Conservation (phyloP, 30 jellyfish, hydroid and myxozoan genomes). For the Hydractinia echinata region DNA sequence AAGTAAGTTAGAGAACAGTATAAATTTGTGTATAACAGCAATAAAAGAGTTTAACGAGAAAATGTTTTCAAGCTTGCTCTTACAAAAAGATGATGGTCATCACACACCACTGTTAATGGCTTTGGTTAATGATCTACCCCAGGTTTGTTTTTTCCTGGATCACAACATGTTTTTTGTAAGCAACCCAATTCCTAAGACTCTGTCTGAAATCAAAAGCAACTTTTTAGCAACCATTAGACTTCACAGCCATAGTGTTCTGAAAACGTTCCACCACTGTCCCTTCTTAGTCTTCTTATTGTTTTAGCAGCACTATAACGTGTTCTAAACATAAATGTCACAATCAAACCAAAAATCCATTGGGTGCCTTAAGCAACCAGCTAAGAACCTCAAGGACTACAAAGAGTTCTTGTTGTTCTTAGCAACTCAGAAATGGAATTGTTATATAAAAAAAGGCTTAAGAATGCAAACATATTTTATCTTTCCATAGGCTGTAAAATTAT, state of each 20-base stretch:
- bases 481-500: slow-evolving; percentile 6
- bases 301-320: neutral
- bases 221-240: neutral
- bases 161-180: too few species aligned
- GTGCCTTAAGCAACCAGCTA: too few species aligned
- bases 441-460: neutral
- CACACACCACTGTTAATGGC: slow-evolving; percentile 22
- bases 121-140: slow-evolving; percentile 2
- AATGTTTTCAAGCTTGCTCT: neutral
- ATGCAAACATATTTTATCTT: neutral
- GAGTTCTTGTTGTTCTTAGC: too few species aligned
- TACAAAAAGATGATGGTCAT: neutral
- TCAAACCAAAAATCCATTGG: too few species aligned
- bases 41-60: neutral
- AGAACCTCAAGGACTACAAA: too few species aligned
- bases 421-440: neutral
- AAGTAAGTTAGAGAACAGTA: neutral
- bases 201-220: too few species aligned
- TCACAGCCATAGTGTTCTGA: neutral
- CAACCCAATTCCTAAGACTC: too few species aligned
- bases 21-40: neutral
- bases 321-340: neutral
- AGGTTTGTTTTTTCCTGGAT: neutral
- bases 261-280: too few species aligned
- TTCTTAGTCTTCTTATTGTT: too few species aligned